Base-by-base conservation (phyloP, 2,888 invertebrate species). In the Geophilus truncorum region DNA sequence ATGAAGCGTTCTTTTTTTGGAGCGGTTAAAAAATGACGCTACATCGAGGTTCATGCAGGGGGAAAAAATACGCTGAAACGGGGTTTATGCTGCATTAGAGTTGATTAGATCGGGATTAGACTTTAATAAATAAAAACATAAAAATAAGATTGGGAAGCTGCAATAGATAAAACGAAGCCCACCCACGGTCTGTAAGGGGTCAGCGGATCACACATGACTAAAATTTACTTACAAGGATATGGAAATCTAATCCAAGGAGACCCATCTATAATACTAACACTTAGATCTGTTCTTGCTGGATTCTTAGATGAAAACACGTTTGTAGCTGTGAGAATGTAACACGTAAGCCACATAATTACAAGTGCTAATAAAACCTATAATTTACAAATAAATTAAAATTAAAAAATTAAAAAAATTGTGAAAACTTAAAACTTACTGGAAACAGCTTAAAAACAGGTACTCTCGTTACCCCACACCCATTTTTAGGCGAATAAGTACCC, bases 231-330 rank as follows among this genome's bases (percentile, higher is more conserved):
- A 91, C 91, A 93, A 83, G 94, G 94, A 87, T 94, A 94, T 0
- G 94, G 94, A 15, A 94, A 85, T 30, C 93, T 89, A 85, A 94
- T 92, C 94, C 94, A 94, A 0, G 92, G 91, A 0, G 93, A 92
- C 83, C 91, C 90, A n/a, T 89, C 87, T 25, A 94, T 88, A 80
- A 93, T 92, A 83, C 90, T 90, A 2, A 92, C 85, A 84, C 93
- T 92, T 7, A 90, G 90, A 85, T 94, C 94, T 0, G 93, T 92
- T 81, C 94, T 88, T 0, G 93, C 93, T 0, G 92, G 90, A 86
- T 93, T 92, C 0, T 90, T 91, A 0, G 87, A 86, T 0, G 91
- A 90, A 23, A 94, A 89, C n/a, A 90, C 90, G 81, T 90, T 89
- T 0, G 91, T 90, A 0, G 88, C 86, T 0, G 94, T 94, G 80